Evolutionary conservation across 2,797 vertebrate genomes (phyloP).

Genomic region (Esox masquinongy): DNA sequence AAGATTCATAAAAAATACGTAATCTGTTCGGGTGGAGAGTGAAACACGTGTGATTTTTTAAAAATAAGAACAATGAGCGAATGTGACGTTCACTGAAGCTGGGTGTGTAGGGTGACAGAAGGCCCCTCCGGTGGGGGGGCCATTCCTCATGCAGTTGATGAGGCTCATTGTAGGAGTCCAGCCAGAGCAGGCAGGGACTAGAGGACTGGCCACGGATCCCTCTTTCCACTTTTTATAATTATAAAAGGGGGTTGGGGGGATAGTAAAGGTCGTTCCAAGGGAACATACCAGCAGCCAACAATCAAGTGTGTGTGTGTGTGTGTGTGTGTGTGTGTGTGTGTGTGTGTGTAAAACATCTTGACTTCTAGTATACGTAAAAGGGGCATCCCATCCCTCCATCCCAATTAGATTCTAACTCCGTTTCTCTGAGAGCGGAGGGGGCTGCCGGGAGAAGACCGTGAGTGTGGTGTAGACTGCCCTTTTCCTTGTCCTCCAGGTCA

Average conservation of each 20-base stretch:
- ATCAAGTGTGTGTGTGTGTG: constrained; percentile 24
- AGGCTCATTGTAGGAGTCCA: constrained; percentile 49
- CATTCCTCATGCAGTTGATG: constrained; percentile 25
- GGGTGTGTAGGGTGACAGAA: constrained; percentile 38
- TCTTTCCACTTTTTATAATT: constrained; percentile 64
- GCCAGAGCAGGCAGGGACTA: constrained; percentile 37
- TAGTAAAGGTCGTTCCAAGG: constrained; percentile 51
- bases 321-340: background rate
- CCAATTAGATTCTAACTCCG: too few relatives aligned
- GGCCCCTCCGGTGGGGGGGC: constrained; percentile 43
- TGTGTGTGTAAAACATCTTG: background rate
- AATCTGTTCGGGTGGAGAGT: constrained; percentile 23
- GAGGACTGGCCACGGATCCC: constrained; percentile 47
- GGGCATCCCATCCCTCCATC: constrained; percentile 11
- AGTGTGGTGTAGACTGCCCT: constrained; percentile 21
- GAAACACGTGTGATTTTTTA: constrained; percentile 22
- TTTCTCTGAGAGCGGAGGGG: too few relatives aligned
- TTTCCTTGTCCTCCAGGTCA: background rate
- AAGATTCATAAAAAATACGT: constrained; percentile 43
- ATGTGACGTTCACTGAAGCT: constrained; percentile 19
- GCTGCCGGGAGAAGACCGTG: constrained; percentile 46
- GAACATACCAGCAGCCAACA: constrained; percentile 47
- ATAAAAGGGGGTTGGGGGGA: constrained; percentile 38
- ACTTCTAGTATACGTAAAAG: constrained; percentile 47
- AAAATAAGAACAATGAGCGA: constrained; percentile 26